Conservation (phyloP, 2,888 invertebrate genomes). For the Hypselothyrea guttata region DNA sequence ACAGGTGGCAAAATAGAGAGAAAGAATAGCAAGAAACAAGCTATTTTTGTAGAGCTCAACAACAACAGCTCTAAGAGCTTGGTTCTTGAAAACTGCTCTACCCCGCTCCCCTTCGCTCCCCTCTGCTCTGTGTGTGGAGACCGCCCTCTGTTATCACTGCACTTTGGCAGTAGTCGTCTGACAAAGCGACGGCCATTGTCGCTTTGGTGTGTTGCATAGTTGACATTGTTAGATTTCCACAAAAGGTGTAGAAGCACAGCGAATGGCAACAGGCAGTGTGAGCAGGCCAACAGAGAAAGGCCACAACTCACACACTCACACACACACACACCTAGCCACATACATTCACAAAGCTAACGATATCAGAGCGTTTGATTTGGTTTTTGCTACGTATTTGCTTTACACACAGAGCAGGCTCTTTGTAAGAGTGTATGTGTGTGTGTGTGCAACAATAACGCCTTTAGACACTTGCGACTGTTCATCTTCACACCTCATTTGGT, state of each 20-base stretch:
- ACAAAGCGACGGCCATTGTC: constrained; percentile 71
- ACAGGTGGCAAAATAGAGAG: constrained; percentile 16
- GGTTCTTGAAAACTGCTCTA: background rate
- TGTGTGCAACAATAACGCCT: constrained; percentile 56
- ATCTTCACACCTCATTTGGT: constrained; percentile 74
- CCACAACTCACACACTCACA: constrained; percentile 44
- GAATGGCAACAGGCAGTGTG: constrained; percentile 47
- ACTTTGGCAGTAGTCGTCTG: constrained; percentile 60
- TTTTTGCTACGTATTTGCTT: constrained; percentile 68
- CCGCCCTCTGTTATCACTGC: no score
- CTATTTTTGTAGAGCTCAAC: constrained; percentile 60
- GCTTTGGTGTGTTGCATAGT: constrained; percentile 74
- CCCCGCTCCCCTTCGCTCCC: constrained; percentile 3
- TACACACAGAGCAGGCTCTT: constrained; percentile 21
- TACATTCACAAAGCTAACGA: constrained; percentile 8
- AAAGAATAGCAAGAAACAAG: constrained; percentile 36
- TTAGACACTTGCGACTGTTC: constrained; percentile 74
- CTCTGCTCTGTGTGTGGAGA: no score
- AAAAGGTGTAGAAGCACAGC: constrained; percentile 55
- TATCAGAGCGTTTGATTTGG: constrained; percentile 69
- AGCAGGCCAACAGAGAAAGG: constrained; percentile 18
- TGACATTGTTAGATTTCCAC: constrained; percentile 74
- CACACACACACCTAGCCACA: constrained; percentile 23
- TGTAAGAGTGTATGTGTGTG: constrained; percentile 13
- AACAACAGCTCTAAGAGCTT: constrained; percentile 5